Evolutionary conservation across 1,140 invertebrate genomes (phyloP).

Genomic region (Ditylenchus dipsaci): DNA sequence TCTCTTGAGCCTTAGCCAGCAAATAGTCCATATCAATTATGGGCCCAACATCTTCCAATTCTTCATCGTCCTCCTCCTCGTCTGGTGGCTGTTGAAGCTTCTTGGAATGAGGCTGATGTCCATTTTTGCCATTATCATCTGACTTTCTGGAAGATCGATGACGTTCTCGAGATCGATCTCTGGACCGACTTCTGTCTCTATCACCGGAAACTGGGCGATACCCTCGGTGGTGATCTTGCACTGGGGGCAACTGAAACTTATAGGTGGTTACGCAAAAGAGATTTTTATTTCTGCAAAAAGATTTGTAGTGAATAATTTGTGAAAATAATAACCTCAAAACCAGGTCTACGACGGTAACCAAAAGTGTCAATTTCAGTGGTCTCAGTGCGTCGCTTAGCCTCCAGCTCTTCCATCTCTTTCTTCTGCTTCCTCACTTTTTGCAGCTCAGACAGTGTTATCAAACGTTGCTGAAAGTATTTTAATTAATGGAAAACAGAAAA

Average conservation of each 20-base stretch:
- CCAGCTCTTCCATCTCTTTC: slow-evolving; percentile 6
- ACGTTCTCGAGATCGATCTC: background rate
- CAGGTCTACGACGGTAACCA: slow-evolving; percentile 11
- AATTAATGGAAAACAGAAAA: no score
- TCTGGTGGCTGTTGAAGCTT: background rate
- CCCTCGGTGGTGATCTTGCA: background rate
- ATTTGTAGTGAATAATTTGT: no score
- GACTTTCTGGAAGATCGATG: background rate
- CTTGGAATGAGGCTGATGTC: background rate
- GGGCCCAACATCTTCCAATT: background rate
- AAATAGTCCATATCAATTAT: slow-evolving; percentile 5
- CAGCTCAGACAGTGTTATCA: slow-evolving; percentile 8
- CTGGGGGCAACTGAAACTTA: background rate
- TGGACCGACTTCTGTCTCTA: background rate
- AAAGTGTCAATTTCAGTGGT: slow-evolving; percentile 13
- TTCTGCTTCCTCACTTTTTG: slow-evolving; percentile 12
- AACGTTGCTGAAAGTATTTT: slow-evolving; percentile 7
- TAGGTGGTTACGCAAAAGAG: no score
- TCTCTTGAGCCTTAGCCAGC: background rate
- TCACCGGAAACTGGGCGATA: background rate
- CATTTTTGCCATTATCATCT: background rate
- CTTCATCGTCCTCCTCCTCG: slow-evolving; percentile 1
- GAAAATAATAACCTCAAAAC: background rate
- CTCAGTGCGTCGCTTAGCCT: background rate
- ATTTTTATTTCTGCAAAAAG: no score